Percentiles rank a stretch among this genome's conserved stretches.
Conservation (phyloP, 1,140 invertebrate species). For the Danaus melanippus region DNA sequence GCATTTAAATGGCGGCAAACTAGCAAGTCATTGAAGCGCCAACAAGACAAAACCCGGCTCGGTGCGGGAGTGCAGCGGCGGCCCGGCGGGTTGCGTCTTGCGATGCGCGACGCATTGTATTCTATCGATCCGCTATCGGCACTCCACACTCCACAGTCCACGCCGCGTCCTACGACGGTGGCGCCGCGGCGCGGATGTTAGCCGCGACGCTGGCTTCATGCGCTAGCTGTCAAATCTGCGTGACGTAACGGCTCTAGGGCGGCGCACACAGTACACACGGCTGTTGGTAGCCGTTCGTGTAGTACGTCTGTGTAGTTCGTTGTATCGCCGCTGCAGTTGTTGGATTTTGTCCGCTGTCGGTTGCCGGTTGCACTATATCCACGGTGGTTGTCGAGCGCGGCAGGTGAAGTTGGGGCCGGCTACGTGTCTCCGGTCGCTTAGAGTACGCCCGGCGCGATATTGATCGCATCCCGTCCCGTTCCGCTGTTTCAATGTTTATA, state of each 20-base stretch:
- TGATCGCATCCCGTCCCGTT: slow-evolving; percentile 52
- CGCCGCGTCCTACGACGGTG: slow-evolving; percentile 27
- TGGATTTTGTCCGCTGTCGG: slow-evolving; percentile 34
- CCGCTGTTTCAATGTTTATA: slow-evolving; percentile 64
- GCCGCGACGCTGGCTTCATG: slow-evolving; percentile 30
- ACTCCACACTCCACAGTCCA: slow-evolving; percentile 1
- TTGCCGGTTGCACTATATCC: slow-evolving; percentile 29
- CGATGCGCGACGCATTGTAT: slow-evolving; percentile 24
- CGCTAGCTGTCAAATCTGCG: slow-evolving; percentile 51
- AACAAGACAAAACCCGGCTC: too few species aligned
- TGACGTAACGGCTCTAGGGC: slow-evolving; percentile 55
- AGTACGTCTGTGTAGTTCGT: slow-evolving; percentile 41
- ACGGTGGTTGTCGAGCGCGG: slow-evolving; percentile 34
- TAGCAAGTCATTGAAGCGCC: too few species aligned
- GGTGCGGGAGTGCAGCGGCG: too few species aligned
- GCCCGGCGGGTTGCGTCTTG: not conserved
- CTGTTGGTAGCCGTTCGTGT: slow-evolving; percentile 45
- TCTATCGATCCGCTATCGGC: slow-evolving; percentile 35
- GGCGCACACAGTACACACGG: slow-evolving; percentile 62
- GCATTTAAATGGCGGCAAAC: too few species aligned
- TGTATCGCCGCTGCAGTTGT: slow-evolving; percentile 29
- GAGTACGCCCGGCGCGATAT: slow-evolving; percentile 46
- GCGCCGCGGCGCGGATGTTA: slow-evolving; percentile 39
- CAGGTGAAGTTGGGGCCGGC: slow-evolving; percentile 48
- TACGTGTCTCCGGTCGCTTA: slow-evolving; percentile 36